phyloP scores from a whole-genome alignment of 2,113 vertebrate genomes.

The Carassius carassius region DNA sequence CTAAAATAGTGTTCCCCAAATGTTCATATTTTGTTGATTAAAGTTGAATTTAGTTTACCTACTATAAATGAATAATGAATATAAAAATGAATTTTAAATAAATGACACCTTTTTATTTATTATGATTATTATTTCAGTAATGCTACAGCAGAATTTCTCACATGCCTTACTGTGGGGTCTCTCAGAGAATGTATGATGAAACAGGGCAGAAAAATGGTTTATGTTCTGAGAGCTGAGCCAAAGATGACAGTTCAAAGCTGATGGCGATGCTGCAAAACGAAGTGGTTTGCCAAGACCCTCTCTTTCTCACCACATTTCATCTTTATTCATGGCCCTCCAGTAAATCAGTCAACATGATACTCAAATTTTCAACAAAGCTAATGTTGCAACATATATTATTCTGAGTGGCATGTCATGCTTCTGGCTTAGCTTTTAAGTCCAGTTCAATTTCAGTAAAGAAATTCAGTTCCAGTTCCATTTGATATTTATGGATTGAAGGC shows the following conservation, averaged over 20 bases:
- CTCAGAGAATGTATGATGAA: not conserved
- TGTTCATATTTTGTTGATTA: too few relatives aligned
- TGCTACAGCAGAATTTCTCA: not conserved
- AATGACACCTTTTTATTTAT: not conserved
- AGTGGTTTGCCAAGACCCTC: not conserved
- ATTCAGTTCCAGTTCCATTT: not conserved
- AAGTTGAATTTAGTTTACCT: too few relatives aligned
- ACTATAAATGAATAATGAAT: too few relatives aligned
- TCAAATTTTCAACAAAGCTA: conserved; percentile 15
- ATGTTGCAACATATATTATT: conserved; percentile 20
- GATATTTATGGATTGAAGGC: not conserved
- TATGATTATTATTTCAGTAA: not conserved
- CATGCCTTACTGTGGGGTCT: not conserved
- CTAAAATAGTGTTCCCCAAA: too few relatives aligned
- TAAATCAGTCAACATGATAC: conserved; percentile 38
- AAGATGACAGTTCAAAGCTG: conserved; percentile 24
- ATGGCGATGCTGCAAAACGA: not conserved
- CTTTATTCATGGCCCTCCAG: conserved; percentile 21
- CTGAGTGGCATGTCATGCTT: not conserved
- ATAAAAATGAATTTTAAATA: not conserved
- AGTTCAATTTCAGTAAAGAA: not conserved
- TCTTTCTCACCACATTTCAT: not conserved
- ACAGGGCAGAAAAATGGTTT: not conserved
- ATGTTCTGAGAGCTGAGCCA: conserved; percentile 17
- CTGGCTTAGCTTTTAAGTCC: not conserved